Evolutionary conservation across 2,797 vertebrate species (phyloP).

Genomic region (Onychomys arenicola): DNA sequence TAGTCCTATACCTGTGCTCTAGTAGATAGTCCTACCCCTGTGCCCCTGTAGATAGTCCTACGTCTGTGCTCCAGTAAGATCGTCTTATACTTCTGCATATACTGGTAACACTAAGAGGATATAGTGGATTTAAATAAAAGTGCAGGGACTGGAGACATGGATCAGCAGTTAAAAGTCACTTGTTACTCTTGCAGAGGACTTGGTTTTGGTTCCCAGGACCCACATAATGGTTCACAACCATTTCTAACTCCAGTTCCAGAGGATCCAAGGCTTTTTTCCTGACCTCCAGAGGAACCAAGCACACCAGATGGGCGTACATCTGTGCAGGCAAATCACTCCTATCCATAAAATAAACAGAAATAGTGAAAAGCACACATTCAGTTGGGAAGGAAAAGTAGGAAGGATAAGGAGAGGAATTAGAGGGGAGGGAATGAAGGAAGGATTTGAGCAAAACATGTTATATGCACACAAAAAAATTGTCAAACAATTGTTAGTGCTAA

Average conservation of each 20-base stretch:
- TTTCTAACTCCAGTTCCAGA: not conserved
- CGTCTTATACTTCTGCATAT: not conserved
- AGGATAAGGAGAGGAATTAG: not conserved
- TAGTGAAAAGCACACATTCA: not conserved
- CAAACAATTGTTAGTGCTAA: not conserved
- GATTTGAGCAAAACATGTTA: not conserved
- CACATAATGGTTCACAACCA: not conserved
- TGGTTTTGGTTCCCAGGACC: not conserved
- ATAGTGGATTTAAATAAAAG: not conserved
- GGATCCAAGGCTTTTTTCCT: not conserved
- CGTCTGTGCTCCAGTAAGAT: not conserved
- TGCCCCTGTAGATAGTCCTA: too few species aligned
- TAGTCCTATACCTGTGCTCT: too few species aligned
- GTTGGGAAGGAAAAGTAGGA: not conserved
- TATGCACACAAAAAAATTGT: not conserved
- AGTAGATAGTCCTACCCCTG: too few species aligned
- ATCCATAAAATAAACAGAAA: not conserved
- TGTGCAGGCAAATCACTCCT: not conserved
- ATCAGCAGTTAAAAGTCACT: not conserved
- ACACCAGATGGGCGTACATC: not conserved
- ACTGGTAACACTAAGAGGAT: not conserved
- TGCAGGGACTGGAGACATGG: not conserved
- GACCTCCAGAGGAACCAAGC: not conserved
- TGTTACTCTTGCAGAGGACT: not conserved
- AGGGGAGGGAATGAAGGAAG: not conserved